Percentiles rank a stretch among this genome's conserved stretches.
Conservation (phyloP, 2,797 vertebrate species). For the Acestrorhynchus altus region DNA sequence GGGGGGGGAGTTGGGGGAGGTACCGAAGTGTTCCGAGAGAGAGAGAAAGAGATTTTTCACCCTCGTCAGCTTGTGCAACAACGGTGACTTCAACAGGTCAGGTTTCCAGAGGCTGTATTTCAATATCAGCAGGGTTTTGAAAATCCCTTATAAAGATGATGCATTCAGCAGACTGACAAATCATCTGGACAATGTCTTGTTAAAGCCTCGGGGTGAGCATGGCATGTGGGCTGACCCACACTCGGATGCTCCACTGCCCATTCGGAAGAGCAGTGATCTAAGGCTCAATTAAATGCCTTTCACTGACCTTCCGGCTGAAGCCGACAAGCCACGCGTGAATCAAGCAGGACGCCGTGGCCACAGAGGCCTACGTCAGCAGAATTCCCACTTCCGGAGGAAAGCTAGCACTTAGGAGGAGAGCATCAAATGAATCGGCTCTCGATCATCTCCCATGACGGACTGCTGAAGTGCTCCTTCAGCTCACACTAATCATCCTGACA, state of each 20-base stretch:
- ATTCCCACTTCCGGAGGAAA: neutral
- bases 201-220: neutral
- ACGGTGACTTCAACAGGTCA: neutral
- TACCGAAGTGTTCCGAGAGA: too few species aligned
- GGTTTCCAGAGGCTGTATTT: neutral
- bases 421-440: conserved; percentile 35
- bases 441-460: conserved; percentile 26
- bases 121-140: neutral
- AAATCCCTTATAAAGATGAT: neutral
- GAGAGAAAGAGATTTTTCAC: neutral
- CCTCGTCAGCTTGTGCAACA: neutral
- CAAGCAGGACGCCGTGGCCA: neutral
- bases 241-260: neutral
- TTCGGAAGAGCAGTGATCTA: conserved; percentile 11
- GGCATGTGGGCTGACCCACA: conserved; percentile 31
- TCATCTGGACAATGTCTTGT: neutral
- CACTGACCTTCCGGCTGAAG: conserved; percentile 27
- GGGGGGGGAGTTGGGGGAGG: neutral
- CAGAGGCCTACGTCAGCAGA: conserved; percentile 33
- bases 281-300: conserved; percentile 37
- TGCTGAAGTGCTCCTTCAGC: conserved; percentile 33
- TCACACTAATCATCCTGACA: conserved; percentile 25
- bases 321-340: conserved; percentile 30
- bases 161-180: neutral
- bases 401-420: neutral